Percentiles rank a stretch among this genome's conserved stretches.
Evolutionary conservation across 2,113 vertebrate species (phyloP).

Genomic region (Lamprotornis superbus): DNA sequence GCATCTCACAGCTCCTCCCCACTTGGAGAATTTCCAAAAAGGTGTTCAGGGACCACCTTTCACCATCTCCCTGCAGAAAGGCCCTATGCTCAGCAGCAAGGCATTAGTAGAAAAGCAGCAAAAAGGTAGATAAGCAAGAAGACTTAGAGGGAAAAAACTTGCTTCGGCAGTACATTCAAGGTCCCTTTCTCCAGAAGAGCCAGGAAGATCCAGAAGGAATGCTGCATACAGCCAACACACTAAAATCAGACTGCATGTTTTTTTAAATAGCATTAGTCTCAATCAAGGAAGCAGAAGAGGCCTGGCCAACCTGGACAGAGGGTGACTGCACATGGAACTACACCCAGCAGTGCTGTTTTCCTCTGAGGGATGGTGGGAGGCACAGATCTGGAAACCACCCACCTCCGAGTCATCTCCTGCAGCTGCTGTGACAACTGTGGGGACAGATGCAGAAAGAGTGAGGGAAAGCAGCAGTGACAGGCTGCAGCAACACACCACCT

Average conservation of each 20-base stretch:
- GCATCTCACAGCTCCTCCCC: not conserved
- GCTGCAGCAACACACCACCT: not conserved
- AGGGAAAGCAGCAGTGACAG: not conserved
- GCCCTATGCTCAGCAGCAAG: not conserved
- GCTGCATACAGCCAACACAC: not conserved
- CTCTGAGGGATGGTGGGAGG: not conserved
- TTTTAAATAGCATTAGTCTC: not conserved
- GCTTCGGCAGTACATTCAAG: not conserved
- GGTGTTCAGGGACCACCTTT: not conserved
- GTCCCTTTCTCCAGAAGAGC: not conserved
- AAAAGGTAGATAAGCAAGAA: not conserved
- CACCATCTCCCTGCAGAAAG: not conserved
- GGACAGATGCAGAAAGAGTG: not conserved
- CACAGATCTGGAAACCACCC: not conserved
- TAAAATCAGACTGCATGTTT: not conserved
- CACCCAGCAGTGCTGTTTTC: not conserved
- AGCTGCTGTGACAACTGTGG: not conserved
- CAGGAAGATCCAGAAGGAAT: not conserved
- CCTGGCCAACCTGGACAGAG: not conserved
- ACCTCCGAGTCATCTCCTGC: not conserved
- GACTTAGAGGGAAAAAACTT: not conserved
- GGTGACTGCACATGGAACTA: not conserved
- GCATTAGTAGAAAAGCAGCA: not conserved
- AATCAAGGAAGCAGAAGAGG: not conserved
- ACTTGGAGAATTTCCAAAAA: not conserved